Evolutionary conservation across 1,140 invertebrate species (phyloP).

Genomic region (Andricus grossulariae): DNA sequence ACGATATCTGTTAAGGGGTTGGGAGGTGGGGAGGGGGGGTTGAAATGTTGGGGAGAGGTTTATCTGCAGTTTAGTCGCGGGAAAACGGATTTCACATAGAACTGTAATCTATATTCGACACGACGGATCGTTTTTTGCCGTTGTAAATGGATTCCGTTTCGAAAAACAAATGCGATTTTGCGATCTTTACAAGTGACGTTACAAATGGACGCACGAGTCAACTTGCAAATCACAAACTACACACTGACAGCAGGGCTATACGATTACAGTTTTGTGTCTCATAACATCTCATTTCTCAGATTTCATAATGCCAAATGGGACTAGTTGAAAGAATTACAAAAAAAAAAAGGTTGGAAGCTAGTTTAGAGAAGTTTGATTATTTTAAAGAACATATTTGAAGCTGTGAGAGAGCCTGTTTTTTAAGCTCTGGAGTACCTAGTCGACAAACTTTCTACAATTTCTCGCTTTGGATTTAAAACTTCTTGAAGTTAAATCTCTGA

Average conservation of each 20-base stretch:
- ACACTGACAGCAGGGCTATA: no score
- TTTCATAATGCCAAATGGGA: no score
- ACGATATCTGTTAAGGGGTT: neutral
- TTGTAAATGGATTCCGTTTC: neutral
- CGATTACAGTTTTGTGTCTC: no score
- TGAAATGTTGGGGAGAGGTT: neutral
- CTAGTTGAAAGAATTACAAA: no score
- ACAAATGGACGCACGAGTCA: neutral
- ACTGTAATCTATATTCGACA: neutral
- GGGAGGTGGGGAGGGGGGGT: neutral
- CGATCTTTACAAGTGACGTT: neutral
- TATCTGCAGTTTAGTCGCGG: constrained; percentile 5
- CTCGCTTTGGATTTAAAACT: neutral
- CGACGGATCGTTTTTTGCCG: neutral
- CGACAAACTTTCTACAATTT: neutral
- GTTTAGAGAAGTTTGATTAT: no score
- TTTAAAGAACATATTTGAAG: neutral
- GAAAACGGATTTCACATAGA: neutral
- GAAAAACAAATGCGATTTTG: neutral
- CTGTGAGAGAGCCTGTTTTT: neutral
- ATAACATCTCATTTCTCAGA: no score
- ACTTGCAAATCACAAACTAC: no score
- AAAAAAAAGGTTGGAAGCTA: no score
- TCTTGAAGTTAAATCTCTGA: neutral
- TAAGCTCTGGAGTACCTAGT: neutral